Conservation (phyloP, 2,113 vertebrate genomes). For the Collichthys lucidus region DNA sequence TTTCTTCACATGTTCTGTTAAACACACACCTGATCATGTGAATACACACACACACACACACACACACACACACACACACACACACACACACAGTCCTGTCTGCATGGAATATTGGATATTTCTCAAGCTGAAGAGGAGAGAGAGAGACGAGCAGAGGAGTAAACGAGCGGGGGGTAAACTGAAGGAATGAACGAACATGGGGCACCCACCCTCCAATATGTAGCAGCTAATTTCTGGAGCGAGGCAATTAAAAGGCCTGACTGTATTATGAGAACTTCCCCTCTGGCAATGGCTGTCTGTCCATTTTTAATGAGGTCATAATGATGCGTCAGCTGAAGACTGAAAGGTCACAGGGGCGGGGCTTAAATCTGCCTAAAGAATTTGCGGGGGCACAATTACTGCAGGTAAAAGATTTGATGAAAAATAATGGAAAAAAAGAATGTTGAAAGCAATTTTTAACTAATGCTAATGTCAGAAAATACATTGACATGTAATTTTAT, state of each 20-base stretch:
- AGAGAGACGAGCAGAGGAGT: slow-evolving; percentile 7
- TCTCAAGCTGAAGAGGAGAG: slow-evolving; percentile 12
- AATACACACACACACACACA: slow-evolving; percentile 35
- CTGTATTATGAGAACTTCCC: slow-evolving; percentile 81
- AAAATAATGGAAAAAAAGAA: slow-evolving; percentile 22
- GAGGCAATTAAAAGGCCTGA: slow-evolving; percentile 80
- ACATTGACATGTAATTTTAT: neutral
- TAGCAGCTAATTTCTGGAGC: slow-evolving; percentile 79
- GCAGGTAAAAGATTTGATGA: slow-evolving; percentile 40
- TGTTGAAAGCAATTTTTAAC: neutral
- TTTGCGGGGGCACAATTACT: neutral
- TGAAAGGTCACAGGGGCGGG: slow-evolving; percentile 78
- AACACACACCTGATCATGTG: slow-evolving; percentile 53
- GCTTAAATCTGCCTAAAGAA: slow-evolving; percentile 47
- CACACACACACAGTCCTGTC: neutral
- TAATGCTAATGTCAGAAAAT: neutral
- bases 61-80: slow-evolving; percentile 44
- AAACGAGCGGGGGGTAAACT: slow-evolving; percentile 48
- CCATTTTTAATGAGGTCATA: slow-evolving; percentile 85
- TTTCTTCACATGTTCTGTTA: slow-evolving; percentile 59
- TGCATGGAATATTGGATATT: slow-evolving; percentile 37
- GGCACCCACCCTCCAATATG: slow-evolving; percentile 76
- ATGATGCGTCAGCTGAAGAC: slow-evolving; percentile 83
- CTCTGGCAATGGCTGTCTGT: slow-evolving; percentile 82
- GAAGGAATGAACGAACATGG: slow-evolving; percentile 47